Evolutionary conservation across 2,797 vertebrate species (phyloP).

Genomic region (Fratercula arctica): DNA sequence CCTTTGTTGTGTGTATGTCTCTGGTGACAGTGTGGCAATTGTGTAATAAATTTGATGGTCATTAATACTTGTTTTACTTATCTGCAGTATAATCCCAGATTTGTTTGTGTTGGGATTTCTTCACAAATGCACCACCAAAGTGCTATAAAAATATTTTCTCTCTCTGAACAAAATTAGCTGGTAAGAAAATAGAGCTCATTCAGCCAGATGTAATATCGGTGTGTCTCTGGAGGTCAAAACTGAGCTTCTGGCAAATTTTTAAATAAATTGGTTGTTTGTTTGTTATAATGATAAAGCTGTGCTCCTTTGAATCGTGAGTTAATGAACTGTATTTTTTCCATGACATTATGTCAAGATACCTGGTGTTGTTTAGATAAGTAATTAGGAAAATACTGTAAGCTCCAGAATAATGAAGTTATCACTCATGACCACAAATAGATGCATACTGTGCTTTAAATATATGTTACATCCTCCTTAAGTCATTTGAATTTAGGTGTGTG

Average conservation of each 20-base stretch:
- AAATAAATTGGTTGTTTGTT: neutral
- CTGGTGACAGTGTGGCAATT: neutral
- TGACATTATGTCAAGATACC: neutral
- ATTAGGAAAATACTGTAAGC: neutral
- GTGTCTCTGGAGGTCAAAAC: neutral
- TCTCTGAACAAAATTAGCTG: neutral
- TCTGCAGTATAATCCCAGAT: neutral
- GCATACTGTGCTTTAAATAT: neutral
- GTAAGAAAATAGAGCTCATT: neutral
- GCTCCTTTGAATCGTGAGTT: neutral
- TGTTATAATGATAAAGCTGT: neutral
- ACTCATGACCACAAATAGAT: neutral
- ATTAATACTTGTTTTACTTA: neutral
- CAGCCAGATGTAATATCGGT: neutral
- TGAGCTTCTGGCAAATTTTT: neutral
- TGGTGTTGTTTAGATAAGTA: neutral
- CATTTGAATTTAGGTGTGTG: neutral
- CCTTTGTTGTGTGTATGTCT: neutral
- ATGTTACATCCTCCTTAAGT: neutral
- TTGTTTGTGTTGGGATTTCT: neutral
- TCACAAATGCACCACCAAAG: neutral
- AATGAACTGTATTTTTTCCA: neutral
- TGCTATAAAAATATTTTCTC: neutral
- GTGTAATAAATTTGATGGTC: neutral
- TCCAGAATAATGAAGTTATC: neutral